Evolutionary conservation across 2,113 vertebrate genomes (phyloP).

Genomic region (Megaptera novaeangliae): DNA sequence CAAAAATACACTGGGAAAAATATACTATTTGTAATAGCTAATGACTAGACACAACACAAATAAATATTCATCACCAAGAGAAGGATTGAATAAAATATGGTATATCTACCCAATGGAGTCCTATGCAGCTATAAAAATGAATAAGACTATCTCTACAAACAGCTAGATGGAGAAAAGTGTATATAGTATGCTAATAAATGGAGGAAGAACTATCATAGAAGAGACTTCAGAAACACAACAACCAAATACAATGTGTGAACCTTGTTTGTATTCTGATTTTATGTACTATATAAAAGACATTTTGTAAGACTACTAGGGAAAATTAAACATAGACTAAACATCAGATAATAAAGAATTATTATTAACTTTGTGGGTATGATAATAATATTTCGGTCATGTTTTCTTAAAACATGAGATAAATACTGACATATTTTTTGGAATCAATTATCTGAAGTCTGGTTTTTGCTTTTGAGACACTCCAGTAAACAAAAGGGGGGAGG

Average conservation of each 20-base stretch:
- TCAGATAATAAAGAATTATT: neutral
- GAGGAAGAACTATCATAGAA: neutral
- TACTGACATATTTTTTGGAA: neutral
- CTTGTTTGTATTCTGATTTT: neutral
- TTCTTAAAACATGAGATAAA: constrained; percentile 11
- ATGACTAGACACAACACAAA: neutral
- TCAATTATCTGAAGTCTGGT: neutral
- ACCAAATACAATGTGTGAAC: neutral
- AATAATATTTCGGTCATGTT: neutral
- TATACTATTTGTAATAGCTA: neutral
- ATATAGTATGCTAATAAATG: neutral
- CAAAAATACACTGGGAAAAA: constrained; percentile 1
- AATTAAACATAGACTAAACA: neutral
- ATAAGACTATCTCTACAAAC: neutral
- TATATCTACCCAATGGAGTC: neutral
- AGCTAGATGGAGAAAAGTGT: neutral
- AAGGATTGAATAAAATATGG: neutral
- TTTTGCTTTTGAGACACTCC: constrained; percentile 4
- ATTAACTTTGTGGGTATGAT: neutral
- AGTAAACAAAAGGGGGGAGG: neutral
- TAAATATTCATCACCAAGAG: neutral
- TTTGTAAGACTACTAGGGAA: neutral
- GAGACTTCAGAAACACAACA: neutral
- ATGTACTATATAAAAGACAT: neutral
- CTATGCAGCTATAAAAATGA: neutral